A percentile compares a stretch with the other conserved stretches of the same genome.
phyloP scores from a whole-genome alignment of 2,113 vertebrate species.

The Phalacrocorax pelagicus region DNA sequence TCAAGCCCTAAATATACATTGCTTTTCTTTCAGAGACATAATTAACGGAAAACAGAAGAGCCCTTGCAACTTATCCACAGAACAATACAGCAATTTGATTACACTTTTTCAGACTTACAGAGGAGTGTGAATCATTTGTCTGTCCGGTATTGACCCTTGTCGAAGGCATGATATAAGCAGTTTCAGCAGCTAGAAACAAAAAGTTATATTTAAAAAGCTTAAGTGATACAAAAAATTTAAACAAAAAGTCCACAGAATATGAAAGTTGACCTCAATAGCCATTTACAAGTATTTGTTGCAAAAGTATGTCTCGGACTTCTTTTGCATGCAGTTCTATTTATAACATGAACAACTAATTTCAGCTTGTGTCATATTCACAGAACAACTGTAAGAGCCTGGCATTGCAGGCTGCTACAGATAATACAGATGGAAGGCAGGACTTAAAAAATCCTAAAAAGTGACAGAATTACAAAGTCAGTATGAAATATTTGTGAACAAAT shows the following conservation, averaged over 20 bases:
- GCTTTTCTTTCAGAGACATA: background rate
- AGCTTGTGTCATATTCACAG: background rate
- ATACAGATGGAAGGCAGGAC: background rate
- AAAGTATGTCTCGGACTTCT: background rate
- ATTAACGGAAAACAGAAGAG: background rate
- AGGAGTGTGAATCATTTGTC: slow-evolving; percentile 51
- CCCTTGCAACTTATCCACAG: background rate
- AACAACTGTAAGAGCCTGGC: background rate
- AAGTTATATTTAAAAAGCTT: background rate
- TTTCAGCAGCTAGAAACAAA: slow-evolving; percentile 72
- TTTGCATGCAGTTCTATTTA: slow-evolving; percentile 22
- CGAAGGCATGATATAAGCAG: slow-evolving; percentile 46
- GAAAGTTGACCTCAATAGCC: background rate
- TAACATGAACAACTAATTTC: background rate
- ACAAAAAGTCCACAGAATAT: background rate
- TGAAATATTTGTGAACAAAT: background rate
- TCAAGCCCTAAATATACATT: background rate
- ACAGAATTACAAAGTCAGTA: background rate
- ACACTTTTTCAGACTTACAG: slow-evolving; percentile 74
- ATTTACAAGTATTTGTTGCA: background rate
- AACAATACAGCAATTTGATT: background rate
- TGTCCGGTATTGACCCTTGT: slow-evolving; percentile 64
- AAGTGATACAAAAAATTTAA: background rate
- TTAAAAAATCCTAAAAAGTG: background rate
- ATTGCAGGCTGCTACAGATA: background rate